Evolutionary conservation across 1,140 invertebrate species (phyloP).

Genomic region (Euwallacea fornicatus): DNA sequence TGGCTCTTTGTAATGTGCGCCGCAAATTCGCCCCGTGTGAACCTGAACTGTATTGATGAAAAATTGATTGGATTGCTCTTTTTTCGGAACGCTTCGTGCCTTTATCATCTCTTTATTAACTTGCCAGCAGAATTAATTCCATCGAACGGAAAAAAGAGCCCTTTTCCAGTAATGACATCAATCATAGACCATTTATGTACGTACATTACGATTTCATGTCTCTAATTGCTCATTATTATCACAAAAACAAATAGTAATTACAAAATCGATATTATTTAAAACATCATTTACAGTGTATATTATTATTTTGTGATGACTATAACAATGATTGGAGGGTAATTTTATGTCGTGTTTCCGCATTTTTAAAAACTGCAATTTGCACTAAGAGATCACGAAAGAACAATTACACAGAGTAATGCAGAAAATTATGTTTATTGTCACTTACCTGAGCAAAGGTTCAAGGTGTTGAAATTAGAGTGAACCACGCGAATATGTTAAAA

Average conservation of each 20-base stretch:
- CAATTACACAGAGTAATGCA: constrained; percentile 26
- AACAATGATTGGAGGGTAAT: too few species aligned
- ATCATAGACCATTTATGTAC: too few species aligned
- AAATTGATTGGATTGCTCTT: constrained; percentile 35
- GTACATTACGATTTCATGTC: too few species aligned
- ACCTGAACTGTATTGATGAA: constrained; percentile 30
- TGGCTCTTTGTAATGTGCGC: constrained; percentile 28
- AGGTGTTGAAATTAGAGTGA: background rate
- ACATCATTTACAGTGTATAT: too few species aligned
- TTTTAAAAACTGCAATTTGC: constrained; percentile 20
- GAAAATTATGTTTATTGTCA: constrained; percentile 28
- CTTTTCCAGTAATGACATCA: too few species aligned
- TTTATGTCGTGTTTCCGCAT: background rate
- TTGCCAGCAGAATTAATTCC: background rate
- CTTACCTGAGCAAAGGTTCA: constrained; percentile 33
- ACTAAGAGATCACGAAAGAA: constrained; percentile 30
- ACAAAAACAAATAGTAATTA: too few species aligned
- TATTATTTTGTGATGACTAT: too few species aligned
- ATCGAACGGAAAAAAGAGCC: too few species aligned
- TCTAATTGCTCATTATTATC: too few species aligned
- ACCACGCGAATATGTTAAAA: too few species aligned
- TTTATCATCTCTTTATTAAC: constrained; percentile 7
- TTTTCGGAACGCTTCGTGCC: background rate
- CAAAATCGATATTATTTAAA: too few species aligned
- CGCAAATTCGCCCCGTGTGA: constrained; percentile 29